A percentile compares a stretch with the other conserved stretches of the same genome.
Conservation (phyloP, 2,113 vertebrate genomes). For the Brachirus orientalis region DNA sequence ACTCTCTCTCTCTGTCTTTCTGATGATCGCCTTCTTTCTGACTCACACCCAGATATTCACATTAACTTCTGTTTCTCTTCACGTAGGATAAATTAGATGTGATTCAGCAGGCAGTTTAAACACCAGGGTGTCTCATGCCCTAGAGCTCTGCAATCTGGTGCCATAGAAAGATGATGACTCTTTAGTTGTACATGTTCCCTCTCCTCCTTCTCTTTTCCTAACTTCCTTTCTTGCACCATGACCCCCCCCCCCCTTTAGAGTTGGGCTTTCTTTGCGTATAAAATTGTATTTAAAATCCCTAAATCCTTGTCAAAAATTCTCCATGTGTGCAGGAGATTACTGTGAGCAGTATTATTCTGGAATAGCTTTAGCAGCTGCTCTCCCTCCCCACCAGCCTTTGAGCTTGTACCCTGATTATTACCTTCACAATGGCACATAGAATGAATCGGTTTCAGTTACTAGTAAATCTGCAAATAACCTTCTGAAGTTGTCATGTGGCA, state of each 20-base stretch:
- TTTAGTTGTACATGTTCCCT: slow-evolving; percentile 19
- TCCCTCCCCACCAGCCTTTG: slow-evolving; percentile 66
- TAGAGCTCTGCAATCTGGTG: slow-evolving; percentile 65
- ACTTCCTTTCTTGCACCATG: slow-evolving; percentile 20
- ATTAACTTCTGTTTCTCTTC: slow-evolving; percentile 27
- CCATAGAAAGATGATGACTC: slow-evolving; percentile 61
- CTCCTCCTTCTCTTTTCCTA: slow-evolving; percentile 3
- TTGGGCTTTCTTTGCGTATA: slow-evolving; percentile 55
- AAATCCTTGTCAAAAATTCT: slow-evolving; percentile 76
- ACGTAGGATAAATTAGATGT: slow-evolving; percentile 69
- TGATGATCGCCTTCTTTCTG: slow-evolving; percentile 9
- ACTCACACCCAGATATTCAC: neutral
- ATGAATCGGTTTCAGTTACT: slow-evolving; percentile 49
- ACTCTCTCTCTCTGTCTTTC: slow-evolving; percentile 15
- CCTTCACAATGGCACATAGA: slow-evolving; percentile 60
- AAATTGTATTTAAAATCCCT: slow-evolving; percentile 76
- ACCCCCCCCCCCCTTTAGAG: slow-evolving; percentile 37
- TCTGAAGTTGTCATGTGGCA: slow-evolving; percentile 22
- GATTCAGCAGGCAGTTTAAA: slow-evolving; percentile 67
- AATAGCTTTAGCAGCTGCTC: slow-evolving; percentile 62
- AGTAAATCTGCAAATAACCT: slow-evolving; percentile 62
- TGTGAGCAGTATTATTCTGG: slow-evolving; percentile 69
- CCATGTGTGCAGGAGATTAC: slow-evolving; percentile 73
- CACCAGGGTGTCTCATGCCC: slow-evolving; percentile 56
- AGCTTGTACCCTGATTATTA: slow-evolving; percentile 65